Evolutionary conservation across 2,888 invertebrate genomes (phyloP), one percentile per base, ranked within the genome.

Genomic region (Polyommatus iphigenia): DNA sequence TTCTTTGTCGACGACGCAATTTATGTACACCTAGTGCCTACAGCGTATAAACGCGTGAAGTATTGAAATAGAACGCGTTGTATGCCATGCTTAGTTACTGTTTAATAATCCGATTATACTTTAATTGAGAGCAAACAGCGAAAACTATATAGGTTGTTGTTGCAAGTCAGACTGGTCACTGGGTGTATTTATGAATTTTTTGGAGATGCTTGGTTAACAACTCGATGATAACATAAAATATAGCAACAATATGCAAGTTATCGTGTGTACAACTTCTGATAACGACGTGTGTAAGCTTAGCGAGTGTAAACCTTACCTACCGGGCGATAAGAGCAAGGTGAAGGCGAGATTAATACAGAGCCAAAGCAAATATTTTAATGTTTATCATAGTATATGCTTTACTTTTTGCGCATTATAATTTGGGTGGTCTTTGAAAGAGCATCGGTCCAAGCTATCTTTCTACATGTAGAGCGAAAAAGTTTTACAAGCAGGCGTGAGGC

Each of bases 1-100:
- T 87, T 87, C 87, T 87, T 79, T 85, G 84, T 83, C 84, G 71
- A 84, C 83, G 82, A 83, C 83, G 83, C 82, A 83, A 82, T 82
- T 77, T 78, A 77, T 50, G 75, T 78, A 78, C 46, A 41, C 46
- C 46, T 73, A 46, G 13, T 24, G 24, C 62, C 13, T 13, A 62
- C 62, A 62, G 13, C 24, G 20, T n/a, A 59, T 10, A 13, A 46
- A 46, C 57, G 59, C 8, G 24, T 62, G 3, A 62, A 24, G 62
- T 13, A 62, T 62, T 62, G 20, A 24, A 24, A 62, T 62, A 20
- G 62, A 62, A 62, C 59, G 20, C 62, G 62, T 62, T 24, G 1
- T 62, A 62, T 20, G 24, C 24, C 4, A 24, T 62, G 62, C 62
- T 24, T 24, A 62, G 24, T 62, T 20, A 62, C 62, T 13, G 24